Conservation (phyloP, 2,888 invertebrate genomes). For the Tipula unca region DNA sequence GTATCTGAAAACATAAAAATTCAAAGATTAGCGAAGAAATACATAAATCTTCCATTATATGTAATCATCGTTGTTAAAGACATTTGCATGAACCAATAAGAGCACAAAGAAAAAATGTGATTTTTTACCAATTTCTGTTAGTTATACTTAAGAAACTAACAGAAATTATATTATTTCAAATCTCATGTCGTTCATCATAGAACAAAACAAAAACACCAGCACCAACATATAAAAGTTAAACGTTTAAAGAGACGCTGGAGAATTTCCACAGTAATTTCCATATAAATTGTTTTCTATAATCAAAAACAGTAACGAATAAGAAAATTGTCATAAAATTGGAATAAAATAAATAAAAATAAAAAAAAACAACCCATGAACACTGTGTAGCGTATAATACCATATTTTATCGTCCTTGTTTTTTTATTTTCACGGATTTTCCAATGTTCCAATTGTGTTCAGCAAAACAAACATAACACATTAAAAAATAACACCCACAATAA, state of each 20-base stretch:
- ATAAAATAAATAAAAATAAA: neutral
- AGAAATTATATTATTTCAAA: neutral
- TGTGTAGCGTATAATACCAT: neutral
- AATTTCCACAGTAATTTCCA: neutral
- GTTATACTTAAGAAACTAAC: neutral
- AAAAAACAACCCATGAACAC: neutral
- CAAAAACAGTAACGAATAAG: neutral
- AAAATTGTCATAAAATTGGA: neutral
- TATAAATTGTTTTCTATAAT: conserved; percentile 14
- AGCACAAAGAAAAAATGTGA: neutral
- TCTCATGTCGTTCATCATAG: neutral
- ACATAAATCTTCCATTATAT: too few relatives aligned
- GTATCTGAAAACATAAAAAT: too few relatives aligned
- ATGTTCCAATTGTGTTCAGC: neutral
- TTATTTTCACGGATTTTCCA: neutral
- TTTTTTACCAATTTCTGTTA: neutral
- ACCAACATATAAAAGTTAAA: neutral
- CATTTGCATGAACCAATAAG: neutral
- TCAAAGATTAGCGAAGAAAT: too few relatives aligned
- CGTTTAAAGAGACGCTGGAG: neutral
- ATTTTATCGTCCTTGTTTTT: neutral
- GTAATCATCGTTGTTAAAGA: neutral
- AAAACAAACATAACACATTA: neutral
- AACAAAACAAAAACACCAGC: neutral
- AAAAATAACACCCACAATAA: neutral